Evolutionary conservation across 2,888 invertebrate species (phyloP), one percentile per base, ranked within the genome.

Genomic region (Leistus spinibarbis): DNA sequence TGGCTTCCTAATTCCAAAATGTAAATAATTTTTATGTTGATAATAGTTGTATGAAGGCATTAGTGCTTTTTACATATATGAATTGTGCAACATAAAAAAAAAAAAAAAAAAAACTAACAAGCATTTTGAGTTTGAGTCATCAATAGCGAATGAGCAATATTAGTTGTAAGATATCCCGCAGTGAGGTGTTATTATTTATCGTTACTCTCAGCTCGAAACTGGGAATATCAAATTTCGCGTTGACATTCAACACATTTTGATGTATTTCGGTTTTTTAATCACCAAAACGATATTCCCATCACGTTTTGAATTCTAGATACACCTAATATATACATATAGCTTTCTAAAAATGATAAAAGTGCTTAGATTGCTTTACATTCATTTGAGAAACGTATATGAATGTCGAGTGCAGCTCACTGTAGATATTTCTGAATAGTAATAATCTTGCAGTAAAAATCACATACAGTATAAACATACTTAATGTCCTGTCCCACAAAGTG

Each of bases 211-310:
- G 67, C 67, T 67, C 73, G 64, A 60, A 60, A 67, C 73, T 67
- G 57, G 22, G 64, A 73, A 67, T 67, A 73, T 73, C 73, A 62
- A 67, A 67, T 73, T 73, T 73, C 73, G 73, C 73, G 73, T 67
- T 73, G 73, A 73, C 73, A 73, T 67, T 73, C 60, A 9, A 67
- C 67, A 73, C 73, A 73, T 67, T n/a, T n/a, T 73, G 67, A 73
- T 73, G 60, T 60, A 67, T 66, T 73, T 40, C 13, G 40, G 13
- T 40, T 72, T 72, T 73, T 73, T 66, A 22, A 57, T 66, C 10
- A 40, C 40, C 13, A 40, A 60, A 72, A 64, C 65, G 40, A 60
- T 72, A 72, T 72, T 72, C 72, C 54, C 66, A 27, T 54, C 72
- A 72, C 72, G 72, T 72, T n/a, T 17, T 40, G 16, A 5, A 64